Conservation (phyloP, 2,888 invertebrate species). For the Apotomis capreana region DNA sequence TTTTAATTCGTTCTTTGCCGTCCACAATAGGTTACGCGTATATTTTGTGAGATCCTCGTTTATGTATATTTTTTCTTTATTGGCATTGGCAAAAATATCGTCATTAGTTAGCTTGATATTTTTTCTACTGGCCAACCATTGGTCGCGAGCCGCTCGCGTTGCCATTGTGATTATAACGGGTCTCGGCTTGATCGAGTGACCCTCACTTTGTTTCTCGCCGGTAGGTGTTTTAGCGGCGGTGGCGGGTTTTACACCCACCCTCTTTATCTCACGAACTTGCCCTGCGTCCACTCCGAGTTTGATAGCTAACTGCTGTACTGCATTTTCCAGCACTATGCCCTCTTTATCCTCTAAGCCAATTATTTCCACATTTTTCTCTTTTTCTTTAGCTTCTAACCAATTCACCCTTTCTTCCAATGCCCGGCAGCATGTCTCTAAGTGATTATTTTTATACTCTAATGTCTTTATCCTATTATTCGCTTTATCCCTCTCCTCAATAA, state of each 20-base stretch:
- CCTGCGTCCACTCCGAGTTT: not conserved
- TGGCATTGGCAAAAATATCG: not conserved
- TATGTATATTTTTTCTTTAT: conserved; percentile 9
- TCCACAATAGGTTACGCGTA: conserved; percentile 3
- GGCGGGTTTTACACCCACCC: conserved; percentile 2
- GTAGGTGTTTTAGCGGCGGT: conserved; percentile 5
- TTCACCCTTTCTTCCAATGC: not conserved
- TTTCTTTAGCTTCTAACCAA: not conserved
- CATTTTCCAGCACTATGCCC: not conserved
- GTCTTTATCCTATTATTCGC: too few relatives aligned
- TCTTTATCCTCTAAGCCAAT: not conserved
- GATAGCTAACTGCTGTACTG: conserved; percentile 1
- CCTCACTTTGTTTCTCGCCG: not conserved
- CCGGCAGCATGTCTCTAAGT: not conserved
- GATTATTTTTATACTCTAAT: too few relatives aligned
- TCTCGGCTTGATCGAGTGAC: not conserved
- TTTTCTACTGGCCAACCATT: conserved; percentile 8
- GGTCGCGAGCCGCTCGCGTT: conserved; percentile 13
- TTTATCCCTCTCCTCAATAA: not conserved
- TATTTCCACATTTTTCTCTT: conserved; percentile 7
- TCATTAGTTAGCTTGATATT: not conserved
- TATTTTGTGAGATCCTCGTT: conserved; percentile 6
- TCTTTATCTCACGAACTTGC: not conserved
- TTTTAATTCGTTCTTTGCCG: conserved; percentile 1
- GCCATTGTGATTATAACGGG: conserved; percentile 4